These are phyloP conservation scores for Megamerina dolium DNA, from an alignment of 2,888 invertebrate genomes.

Conservation along the genomic window DNA sequence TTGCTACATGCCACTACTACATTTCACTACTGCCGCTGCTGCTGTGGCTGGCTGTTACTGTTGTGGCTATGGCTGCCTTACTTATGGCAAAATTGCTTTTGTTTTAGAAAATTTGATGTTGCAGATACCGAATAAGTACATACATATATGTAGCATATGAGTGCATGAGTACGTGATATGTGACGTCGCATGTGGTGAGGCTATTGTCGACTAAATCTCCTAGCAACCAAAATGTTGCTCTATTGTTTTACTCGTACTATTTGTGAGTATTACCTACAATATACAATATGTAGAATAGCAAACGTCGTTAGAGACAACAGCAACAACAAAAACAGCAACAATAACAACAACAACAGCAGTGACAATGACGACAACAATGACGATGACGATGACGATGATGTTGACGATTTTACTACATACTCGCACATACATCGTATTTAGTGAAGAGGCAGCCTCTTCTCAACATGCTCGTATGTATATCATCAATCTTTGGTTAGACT, in stretches of 20 bases:
- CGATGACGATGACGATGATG: no score
- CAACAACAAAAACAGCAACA: conserved; percentile 6
- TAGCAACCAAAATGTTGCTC: conserved; percentile 9
- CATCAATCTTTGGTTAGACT: conserved; percentile 17
- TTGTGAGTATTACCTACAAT: conserved; percentile 1
- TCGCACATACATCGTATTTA: no score
- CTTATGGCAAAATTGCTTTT: conserved; percentile 14
- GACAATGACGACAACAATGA: no score
- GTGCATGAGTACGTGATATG: conserved; percentile 3
- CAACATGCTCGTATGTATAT: conserved; percentile 13
- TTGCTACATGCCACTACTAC: no score
- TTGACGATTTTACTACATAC: no score
- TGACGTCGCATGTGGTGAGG: conserved; percentile 10
- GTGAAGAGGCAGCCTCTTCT: no score
- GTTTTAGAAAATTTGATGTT: conserved; percentile 18
- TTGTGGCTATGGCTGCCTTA: conserved; percentile 12
- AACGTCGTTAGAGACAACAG: no score
- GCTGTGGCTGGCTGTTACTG: no score
- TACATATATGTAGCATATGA: neutral
- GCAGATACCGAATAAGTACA: conserved; percentile 8
- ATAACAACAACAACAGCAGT: no score
- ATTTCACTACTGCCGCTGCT: no score
- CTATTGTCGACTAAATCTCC: conserved; percentile 12
- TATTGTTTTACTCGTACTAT: neutral
- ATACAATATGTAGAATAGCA: no score